Evolutionary conservation across 1,140 invertebrate species (phyloP).

Genomic region (Ips typographus): DNA sequence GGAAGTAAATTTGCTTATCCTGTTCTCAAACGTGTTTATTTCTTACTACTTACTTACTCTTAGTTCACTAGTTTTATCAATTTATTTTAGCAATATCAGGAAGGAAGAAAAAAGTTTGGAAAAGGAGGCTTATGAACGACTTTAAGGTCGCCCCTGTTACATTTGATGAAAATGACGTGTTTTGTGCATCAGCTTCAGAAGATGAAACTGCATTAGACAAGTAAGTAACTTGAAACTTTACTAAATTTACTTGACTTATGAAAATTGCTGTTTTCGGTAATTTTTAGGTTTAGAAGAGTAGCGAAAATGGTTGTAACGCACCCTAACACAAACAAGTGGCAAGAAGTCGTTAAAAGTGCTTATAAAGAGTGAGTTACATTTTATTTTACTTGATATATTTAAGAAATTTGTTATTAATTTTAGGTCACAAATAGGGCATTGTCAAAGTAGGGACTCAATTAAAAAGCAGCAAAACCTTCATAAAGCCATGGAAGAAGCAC

Average conservation of each 20-base stretch:
- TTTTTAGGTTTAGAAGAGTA: constrained; percentile 64
- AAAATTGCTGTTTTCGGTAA: constrained; percentile 1
- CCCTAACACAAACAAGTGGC: constrained; percentile 69
- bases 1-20: too few species aligned
- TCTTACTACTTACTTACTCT: background rate
- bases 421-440: constrained; percentile 76
- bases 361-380: constrained; percentile 58
- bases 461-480: constrained; percentile 73
- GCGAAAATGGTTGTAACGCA: constrained; percentile 69
- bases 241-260: background rate
- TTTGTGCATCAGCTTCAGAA: constrained; percentile 55
- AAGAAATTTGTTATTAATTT: constrained; percentile 18
- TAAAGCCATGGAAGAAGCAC: constrained; percentile 75
- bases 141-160: constrained; percentile 77
- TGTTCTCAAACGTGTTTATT: too few species aligned
- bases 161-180: constrained; percentile 56
- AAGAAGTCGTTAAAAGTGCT: constrained; percentile 63
- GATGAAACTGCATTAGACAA: constrained; percentile 65
- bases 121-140: constrained; percentile 80
- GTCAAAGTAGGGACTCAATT: constrained; percentile 65
- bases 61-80: background rate
- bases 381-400: constrained; percentile 5
- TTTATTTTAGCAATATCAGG: constrained; percentile 61
- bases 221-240: constrained; percentile 25
- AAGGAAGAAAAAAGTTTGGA: constrained; percentile 78